Evolutionary conservation across 1,140 invertebrate species (phyloP).

Genomic region (Diorhabda sublineata): DNA sequence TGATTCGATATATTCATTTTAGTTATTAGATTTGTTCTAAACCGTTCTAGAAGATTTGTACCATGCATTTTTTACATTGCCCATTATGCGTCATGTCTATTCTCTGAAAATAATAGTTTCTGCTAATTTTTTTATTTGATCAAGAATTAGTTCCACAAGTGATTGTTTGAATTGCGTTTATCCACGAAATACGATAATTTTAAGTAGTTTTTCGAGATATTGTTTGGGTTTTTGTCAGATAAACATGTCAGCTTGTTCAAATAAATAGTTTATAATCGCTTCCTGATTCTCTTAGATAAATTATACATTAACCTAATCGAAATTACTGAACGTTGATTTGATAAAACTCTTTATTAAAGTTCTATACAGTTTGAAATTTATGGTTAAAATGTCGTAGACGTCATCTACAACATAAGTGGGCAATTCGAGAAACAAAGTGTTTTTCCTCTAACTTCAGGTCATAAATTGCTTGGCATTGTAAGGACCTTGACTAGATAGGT

Average conservation of each 20-base stretch:
- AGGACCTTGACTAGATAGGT: neutral
- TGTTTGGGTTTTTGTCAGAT: neutral
- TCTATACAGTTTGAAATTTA: neutral
- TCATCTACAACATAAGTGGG: neutral
- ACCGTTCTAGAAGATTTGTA: neutral
- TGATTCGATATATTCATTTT: neutral
- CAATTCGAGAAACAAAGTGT: neutral
- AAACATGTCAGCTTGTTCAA: conserved; percentile 2
- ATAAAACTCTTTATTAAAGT: too few species aligned
- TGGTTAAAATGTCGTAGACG: neutral
- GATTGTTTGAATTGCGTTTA: neutral
- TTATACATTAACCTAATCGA: too few species aligned
- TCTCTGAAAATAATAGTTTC: neutral
- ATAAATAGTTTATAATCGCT: neutral
- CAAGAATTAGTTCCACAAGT: neutral
- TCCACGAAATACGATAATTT: neutral
- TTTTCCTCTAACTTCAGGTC: neutral
- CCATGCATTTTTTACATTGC: neutral
- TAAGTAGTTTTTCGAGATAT: neutral
- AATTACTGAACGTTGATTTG: too few species aligned
- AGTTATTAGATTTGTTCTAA: neutral
- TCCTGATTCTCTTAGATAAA: neutral
- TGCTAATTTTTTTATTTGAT: neutral
- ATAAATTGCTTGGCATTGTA: neutral
- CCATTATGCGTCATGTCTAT: conserved; percentile 17